A percentile compares a stretch with the other conserved stretches of the same genome.
phyloP scores from a whole-genome alignment of 2,113 vertebrate species.

The Rhinopithecus roxellana region DNA sequence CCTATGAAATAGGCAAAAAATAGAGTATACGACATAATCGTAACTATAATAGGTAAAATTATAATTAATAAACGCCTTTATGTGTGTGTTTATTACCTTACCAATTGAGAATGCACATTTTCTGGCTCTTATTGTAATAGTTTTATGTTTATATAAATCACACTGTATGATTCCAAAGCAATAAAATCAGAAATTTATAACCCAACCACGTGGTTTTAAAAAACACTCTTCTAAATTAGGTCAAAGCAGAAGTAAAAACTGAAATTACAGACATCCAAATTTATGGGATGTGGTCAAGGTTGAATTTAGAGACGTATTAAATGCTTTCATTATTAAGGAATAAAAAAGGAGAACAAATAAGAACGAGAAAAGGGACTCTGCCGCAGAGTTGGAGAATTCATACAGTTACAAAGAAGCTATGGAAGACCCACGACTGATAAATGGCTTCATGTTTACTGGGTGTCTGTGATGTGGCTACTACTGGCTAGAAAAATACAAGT shows the following conservation, averaged over 20 bases:
- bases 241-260: conserved; percentile 36
- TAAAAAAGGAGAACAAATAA: neutral
- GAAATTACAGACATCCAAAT: neutral
- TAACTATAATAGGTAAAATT: neutral
- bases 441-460: fast-evolving
- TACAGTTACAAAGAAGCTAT: fast-evolving
- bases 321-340: neutral
- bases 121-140: neutral
- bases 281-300: neutral
- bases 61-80: neutral
- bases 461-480: too few relatives aligned
- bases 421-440: neutral
- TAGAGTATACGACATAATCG: neutral
- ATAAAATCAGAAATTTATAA: neutral
- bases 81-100: neutral
- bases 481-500: neutral
- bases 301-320: neutral
- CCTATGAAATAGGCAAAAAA: neutral
- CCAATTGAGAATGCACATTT: neutral
- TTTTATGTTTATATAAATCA: conserved; percentile 12
- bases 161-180: neutral
- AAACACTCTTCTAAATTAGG: conserved; percentile 50
- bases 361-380: neutral
- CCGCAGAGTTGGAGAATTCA: fast-evolving
- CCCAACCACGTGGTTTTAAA: neutral